Percentiles rank a stretch among this genome's conserved stretches.
Conservation (phyloP, 2,113 vertebrate genomes). For the Gorsachius goisagi region DNA sequence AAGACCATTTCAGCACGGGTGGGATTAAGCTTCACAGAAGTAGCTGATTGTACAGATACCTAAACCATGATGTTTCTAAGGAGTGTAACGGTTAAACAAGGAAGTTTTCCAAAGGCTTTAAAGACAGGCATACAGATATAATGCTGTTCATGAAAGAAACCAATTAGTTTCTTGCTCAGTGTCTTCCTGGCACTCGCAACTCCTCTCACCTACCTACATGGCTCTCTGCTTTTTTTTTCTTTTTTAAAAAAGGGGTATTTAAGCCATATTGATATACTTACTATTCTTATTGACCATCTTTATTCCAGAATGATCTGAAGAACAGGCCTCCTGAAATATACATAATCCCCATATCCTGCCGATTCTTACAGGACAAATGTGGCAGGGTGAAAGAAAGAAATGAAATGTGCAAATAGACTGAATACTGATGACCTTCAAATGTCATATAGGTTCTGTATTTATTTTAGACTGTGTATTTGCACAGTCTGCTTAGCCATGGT, state of each 20-base stretch:
- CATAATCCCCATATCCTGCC: background rate
- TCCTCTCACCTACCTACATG: background rate
- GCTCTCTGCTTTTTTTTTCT: background rate
- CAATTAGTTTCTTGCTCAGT: background rate
- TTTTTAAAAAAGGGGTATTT: background rate
- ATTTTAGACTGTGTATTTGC: background rate
- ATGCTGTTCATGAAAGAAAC: background rate
- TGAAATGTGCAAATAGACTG: background rate
- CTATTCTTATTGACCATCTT: background rate
- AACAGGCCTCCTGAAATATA: background rate
- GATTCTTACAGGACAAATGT: background rate
- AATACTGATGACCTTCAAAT: background rate
- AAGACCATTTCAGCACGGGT: background rate
- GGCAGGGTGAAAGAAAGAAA: background rate
- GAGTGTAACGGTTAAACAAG: background rate
- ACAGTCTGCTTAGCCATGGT: background rate
- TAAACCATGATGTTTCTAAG: background rate
- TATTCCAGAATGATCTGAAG: background rate
- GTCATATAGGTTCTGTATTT: background rate
- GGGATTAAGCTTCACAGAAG: conserved; percentile 20
- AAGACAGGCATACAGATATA: background rate
- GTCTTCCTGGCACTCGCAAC: background rate
- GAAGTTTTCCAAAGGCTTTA: background rate
- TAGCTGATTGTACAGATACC: background rate
- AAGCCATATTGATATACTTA: background rate